These are phyloP conservation scores for Sternarchorhynchus goeldii DNA, from an alignment of 2,797 vertebrate genomes.

Conservation along the genomic window DNA sequence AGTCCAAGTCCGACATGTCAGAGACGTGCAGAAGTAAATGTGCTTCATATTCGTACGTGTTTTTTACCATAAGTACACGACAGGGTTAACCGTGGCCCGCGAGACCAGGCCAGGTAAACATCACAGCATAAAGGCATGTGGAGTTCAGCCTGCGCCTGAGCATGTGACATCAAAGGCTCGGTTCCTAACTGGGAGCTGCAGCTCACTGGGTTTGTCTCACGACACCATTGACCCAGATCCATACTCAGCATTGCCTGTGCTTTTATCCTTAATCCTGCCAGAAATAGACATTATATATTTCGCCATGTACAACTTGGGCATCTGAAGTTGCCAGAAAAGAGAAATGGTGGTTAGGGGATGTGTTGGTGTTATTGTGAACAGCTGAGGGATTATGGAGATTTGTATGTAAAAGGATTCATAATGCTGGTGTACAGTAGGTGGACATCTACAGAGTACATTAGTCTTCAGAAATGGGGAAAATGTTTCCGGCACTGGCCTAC, in stretches of 20 bases:
- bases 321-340: slow-evolving; percentile 27
- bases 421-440: too few relatives aligned
- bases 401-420: too few relatives aligned
- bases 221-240: slow-evolving; percentile 74
- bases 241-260: slow-evolving; percentile 67
- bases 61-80: not conserved
- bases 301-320: slow-evolving; percentile 17
- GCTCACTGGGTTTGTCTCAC: slow-evolving; percentile 45
- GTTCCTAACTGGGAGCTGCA: slow-evolving; percentile 49
- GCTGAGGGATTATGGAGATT: too few relatives aligned
- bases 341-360: not conserved
- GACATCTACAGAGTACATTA: too few relatives aligned
- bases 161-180: slow-evolving; percentile 62
- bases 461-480: too few relatives aligned
- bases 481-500: too few relatives aligned
- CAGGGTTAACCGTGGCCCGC: not conserved
- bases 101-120: not conserved
- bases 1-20: too few relatives aligned
- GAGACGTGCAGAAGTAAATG: too few relatives aligned
- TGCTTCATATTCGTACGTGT: not conserved
- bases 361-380: not conserved
- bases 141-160: slow-evolving; percentile 61
- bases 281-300: slow-evolving; percentile 35
- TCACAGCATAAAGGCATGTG: not conserved
- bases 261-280: slow-evolving; percentile 54